These are phyloP conservation scores for Caenorhabditis afra DNA, from an alignment of 2,888 invertebrate genomes.

Conservation along the genomic window DNA sequence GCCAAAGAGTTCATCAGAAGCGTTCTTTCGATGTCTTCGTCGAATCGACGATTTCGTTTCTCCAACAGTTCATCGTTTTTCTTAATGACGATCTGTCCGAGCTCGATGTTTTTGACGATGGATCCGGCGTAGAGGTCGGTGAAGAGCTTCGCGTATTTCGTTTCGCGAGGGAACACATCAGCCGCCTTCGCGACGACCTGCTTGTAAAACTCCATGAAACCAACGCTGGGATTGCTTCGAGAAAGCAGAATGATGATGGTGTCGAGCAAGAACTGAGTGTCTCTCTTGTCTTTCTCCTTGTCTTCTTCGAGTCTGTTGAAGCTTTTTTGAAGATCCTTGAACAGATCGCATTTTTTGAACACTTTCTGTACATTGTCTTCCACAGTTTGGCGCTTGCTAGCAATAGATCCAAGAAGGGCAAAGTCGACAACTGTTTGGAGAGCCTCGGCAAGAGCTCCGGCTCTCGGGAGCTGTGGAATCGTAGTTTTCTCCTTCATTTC, in stretches of 20 bases:
- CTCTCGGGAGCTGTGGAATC: slow-evolving; percentile 25
- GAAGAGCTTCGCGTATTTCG: slow-evolving; percentile 23
- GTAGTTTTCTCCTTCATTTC: neutral
- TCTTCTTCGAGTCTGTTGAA: neutral
- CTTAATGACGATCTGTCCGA: neutral
- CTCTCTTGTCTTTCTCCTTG: neutral
- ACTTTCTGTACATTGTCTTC: neutral
- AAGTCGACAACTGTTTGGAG: slow-evolving; percentile 4
- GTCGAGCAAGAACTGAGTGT: slow-evolving; percentile 24
- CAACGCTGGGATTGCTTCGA: neutral
- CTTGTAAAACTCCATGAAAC: slow-evolving; percentile 8
- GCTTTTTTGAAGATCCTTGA: neutral
- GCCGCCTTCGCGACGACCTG: slow-evolving; percentile 3
- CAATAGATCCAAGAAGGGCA: neutral
- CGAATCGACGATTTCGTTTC: neutral
- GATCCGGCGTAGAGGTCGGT: slow-evolving; percentile 6
- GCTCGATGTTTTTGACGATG: slow-evolving; percentile 18
- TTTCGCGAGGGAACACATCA: slow-evolving; percentile 15
- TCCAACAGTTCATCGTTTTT: neutral
- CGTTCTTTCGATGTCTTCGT: slow-evolving; percentile 4
- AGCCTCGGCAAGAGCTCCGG: slow-evolving; percentile 3
- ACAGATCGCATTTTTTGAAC: neutral
- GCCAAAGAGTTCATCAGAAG: slow-evolving; percentile 19
- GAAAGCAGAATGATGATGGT: slow-evolving; percentile 6
- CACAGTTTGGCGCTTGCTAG: neutral